Conservation (phyloP, 2,113 vertebrate species). For the Irena cyanogastra region DNA sequence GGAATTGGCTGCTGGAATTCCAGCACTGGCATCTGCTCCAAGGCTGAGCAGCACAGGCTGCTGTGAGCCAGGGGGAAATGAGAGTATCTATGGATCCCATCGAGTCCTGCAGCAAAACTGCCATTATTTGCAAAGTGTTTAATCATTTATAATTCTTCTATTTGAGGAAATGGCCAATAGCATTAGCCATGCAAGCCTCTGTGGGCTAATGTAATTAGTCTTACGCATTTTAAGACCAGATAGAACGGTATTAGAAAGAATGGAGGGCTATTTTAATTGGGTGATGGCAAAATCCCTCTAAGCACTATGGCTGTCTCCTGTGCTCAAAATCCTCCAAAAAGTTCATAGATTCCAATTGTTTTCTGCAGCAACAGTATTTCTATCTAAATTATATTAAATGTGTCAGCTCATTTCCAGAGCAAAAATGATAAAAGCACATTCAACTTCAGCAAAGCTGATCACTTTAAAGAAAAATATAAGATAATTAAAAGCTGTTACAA, state of each 20-base stretch:
- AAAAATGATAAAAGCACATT: slow-evolving; percentile 62
- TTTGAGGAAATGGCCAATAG: slow-evolving; percentile 45
- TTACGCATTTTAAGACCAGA: slow-evolving; percentile 45
- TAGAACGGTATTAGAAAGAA: slow-evolving; percentile 57
- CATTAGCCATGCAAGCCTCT: slow-evolving; percentile 49
- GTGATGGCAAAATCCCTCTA: slow-evolving; percentile 37
- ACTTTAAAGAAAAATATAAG: slow-evolving; percentile 59
- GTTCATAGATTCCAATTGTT: slow-evolving; percentile 60
- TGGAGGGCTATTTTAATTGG: slow-evolving; percentile 47
- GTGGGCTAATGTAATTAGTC: slow-evolving; percentile 61
- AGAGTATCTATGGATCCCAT: neutral
- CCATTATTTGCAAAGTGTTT: slow-evolving; percentile 11
- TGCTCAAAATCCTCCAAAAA: slow-evolving; percentile 33
- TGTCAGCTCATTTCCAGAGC: slow-evolving; percentile 52
- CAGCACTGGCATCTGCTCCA: neutral
- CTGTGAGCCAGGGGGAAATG: neutral
- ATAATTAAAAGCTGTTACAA: slow-evolving; percentile 68
- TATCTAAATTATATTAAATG: slow-evolving; percentile 54
- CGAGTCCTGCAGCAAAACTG: neutral
- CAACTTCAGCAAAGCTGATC: slow-evolving; percentile 53
- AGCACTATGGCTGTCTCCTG: slow-evolving; percentile 18
- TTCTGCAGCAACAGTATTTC: slow-evolving; percentile 48
- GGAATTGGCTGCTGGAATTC: neutral
- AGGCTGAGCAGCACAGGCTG: neutral
- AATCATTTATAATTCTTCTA: slow-evolving; percentile 41